A percentile compares a stretch with the other conserved stretches of the same genome.
These are phyloP conservation scores for Stictocephala bisonia DNA, from an alignment of 2,888 invertebrate species.

Conservation along the genomic window DNA sequence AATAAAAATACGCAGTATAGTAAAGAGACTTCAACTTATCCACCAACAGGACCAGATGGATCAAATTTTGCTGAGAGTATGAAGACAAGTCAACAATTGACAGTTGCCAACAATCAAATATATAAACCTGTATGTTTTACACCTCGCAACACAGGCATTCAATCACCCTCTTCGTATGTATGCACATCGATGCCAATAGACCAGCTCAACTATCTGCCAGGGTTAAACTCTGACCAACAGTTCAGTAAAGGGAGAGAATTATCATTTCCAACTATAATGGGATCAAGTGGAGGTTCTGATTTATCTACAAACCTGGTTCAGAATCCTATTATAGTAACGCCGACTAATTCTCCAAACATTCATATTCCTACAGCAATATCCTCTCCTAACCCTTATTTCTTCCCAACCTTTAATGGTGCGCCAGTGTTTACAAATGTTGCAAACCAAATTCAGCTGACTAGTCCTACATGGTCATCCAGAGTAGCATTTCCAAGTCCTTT, in stretches of 20 bases:
- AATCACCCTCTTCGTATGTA: constrained; percentile 19
- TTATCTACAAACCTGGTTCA: neutral
- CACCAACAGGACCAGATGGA: constrained; percentile 50
- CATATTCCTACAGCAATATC: constrained; percentile 55
- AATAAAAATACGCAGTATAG: too few species aligned
- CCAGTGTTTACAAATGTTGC: constrained; percentile 35
- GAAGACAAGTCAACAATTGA: constrained; percentile 61
- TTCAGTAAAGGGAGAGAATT: neutral
- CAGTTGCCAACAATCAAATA: constrained; percentile 58
- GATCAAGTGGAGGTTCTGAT: neutral
- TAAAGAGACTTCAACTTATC: too few species aligned
- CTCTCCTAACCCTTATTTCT: constrained; percentile 54
- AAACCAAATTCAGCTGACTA: neutral
- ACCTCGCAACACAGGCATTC: constrained; percentile 52
- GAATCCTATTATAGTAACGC: constrained; percentile 8
- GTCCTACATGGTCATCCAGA: neutral
- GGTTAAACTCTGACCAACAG: neutral
- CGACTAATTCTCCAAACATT: constrained; percentile 35
- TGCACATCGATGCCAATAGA: neutral
- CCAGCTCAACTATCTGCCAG: neutral
- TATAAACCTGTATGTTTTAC: constrained; percentile 60
- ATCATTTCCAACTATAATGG: constrained; percentile 4
- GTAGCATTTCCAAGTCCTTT: neutral
- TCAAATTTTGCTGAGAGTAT: constrained; percentile 59
- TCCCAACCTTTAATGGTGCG: constrained; percentile 49